These are phyloP conservation scores for Protonibea diacanthus DNA, from an alignment of 2,797 vertebrate genomes.

Conservation along the genomic window DNA sequence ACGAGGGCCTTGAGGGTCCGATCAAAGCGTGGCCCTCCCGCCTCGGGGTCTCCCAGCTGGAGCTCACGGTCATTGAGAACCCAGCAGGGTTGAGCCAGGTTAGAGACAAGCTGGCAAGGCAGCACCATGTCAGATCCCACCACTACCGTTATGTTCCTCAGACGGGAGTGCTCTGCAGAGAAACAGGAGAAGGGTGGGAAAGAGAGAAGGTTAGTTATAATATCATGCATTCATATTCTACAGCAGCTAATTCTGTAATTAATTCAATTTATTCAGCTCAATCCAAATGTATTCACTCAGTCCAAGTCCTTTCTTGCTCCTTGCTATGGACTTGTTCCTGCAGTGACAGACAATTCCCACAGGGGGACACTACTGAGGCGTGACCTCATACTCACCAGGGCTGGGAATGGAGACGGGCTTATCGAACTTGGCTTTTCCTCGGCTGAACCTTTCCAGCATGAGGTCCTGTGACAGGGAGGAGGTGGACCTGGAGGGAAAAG, in stretches of 20 bases:
- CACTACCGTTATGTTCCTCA: conserved; percentile 92
- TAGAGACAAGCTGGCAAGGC: conserved; percentile 93
- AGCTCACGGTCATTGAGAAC: conserved; percentile 90
- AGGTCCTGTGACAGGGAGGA: conserved; percentile 88
- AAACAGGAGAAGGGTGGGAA: neutral
- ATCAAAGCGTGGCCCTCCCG: conserved; percentile 87
- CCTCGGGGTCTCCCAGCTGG: conserved; percentile 69
- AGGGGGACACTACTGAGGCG: conserved; percentile 64
- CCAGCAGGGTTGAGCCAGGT: conserved; percentile 92
- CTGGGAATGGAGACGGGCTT: conserved; percentile 86
- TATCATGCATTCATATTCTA: conserved; percentile 45
- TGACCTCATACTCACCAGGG: conserved; percentile 79
- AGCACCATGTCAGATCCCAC: conserved; percentile 93
- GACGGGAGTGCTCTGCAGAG: conserved; percentile 82
- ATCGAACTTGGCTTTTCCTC: conserved; percentile 86
- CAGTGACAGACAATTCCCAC: conserved; percentile 49
- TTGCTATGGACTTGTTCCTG: conserved; percentile 18
- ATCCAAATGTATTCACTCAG: conserved; percentile 52
- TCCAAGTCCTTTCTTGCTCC: conserved; percentile 13
- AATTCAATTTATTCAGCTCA: conserved; percentile 61
- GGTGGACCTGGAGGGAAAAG: conserved; percentile 78
- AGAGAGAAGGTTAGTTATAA: conserved; percentile 21
- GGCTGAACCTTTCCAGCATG: conserved; percentile 85
- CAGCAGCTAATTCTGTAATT: conserved; percentile 38
- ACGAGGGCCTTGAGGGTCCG: conserved; percentile 89